These are phyloP conservation scores for Ptychadena robeensis DNA, from an alignment of 2,797 vertebrate genomes.

Conservation along the genomic window DNA sequence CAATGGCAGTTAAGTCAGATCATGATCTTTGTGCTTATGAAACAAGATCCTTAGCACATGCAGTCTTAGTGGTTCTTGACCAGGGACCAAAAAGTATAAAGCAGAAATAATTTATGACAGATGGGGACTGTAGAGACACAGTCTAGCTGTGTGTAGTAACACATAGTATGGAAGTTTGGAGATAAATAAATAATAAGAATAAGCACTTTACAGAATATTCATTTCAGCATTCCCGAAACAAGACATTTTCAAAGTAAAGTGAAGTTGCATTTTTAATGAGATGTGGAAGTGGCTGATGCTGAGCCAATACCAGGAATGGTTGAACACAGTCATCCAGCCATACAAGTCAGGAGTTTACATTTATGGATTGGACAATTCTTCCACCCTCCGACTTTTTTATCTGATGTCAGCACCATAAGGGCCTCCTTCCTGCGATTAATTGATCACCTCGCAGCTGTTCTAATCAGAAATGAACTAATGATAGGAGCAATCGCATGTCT, in stretches of 20 bases:
- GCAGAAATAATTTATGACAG: constrained; percentile 24
- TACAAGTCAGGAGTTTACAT: too few species aligned
- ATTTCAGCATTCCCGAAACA: neutral
- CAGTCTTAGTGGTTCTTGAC: constrained; percentile 25
- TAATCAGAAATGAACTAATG: too few species aligned
- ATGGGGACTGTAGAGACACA: constrained; percentile 19
- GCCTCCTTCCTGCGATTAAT: too few species aligned
- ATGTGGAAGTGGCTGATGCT: neutral
- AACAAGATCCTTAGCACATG: constrained; percentile 21
- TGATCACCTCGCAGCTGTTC: too few species aligned
- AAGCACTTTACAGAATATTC: neutral
- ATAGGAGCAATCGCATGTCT: too few species aligned
- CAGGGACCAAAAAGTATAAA: constrained; percentile 19
- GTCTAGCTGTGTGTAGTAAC: constrained; percentile 12
- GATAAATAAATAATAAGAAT: neutral
- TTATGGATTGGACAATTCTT: too few species aligned
- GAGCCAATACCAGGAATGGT: neutral
- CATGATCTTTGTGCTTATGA: constrained; percentile 26
- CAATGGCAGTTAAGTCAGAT: constrained; percentile 16
- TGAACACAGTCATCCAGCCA: too few species aligned
- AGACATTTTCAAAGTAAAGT: neutral
- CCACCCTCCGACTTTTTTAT: too few species aligned
- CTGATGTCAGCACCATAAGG: too few species aligned
- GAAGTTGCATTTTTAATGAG: neutral
- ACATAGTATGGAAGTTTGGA: neutral